Conservation (phyloP, 2,888 invertebrate genomes). For the Caenorhabditis zanzibari region DNA sequence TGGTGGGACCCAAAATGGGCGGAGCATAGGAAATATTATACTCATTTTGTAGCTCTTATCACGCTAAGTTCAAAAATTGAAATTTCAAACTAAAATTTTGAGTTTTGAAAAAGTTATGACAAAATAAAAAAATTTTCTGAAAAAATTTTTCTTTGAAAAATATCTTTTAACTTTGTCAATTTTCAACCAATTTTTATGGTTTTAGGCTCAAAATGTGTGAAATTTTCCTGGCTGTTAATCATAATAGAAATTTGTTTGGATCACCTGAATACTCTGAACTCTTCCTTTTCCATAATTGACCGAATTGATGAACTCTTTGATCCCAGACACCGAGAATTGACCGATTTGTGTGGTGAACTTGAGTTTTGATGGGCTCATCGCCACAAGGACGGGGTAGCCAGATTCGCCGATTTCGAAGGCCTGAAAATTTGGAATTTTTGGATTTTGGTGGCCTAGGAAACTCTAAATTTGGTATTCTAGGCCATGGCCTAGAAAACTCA, state of each 20-base stretch:
- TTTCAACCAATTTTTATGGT: too few relatives aligned
- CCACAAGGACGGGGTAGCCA: slow-evolving; percentile 98
- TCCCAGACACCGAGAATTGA: slow-evolving; percentile 32
- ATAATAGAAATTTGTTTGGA: slow-evolving; percentile 82
- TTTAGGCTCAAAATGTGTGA: not conserved
- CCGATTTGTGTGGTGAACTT: slow-evolving; percentile 87
- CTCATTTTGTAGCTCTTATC: not conserved
- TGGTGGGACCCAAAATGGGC: not conserved
- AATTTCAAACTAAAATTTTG: too few relatives aligned
- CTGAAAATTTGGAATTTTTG: not conserved
- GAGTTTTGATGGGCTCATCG: slow-evolving; percentile 96
- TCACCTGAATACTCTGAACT: slow-evolving; percentile 91
- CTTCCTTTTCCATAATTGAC: slow-evolving; percentile 46
- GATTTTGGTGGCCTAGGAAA: not conserved
- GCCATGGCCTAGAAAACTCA: not conserved
- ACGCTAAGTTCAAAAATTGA: slow-evolving; percentile 71
- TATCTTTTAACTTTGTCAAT: too few relatives aligned
- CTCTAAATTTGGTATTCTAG: not conserved
- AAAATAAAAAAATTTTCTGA: too few relatives aligned
- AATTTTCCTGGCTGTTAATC: not conserved
- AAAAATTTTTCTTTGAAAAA: too few relatives aligned
- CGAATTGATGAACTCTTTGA: slow-evolving; percentile 56
- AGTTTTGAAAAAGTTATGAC: slow-evolving; percentile 85
- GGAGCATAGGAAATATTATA: not conserved
- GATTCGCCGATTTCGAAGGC: slow-evolving; percentile 96